Base-by-base conservation (phyloP, 1,140 invertebrate species). In the Aradophagus sp. region DNA sequence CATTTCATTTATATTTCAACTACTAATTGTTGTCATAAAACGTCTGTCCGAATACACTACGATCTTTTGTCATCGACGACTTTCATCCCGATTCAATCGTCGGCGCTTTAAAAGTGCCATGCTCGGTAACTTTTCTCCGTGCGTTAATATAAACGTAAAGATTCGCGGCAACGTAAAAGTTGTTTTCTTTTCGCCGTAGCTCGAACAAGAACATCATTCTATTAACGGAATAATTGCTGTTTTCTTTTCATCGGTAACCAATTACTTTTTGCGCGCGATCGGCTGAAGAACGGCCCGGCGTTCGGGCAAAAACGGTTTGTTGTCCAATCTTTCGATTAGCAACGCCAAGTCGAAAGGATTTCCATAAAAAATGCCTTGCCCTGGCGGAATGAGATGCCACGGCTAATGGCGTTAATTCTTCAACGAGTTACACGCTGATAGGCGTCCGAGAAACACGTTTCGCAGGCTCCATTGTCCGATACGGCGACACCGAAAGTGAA, bases 321-420 rank as follows among this genome's bases (percentile, higher is more conserved):
- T 65, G 31, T 74, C 38, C 63, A 74, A 72, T 67, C 61, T 72
- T 58, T 59, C 45, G 38, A 74, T 74, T 74, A 76, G 72, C 45
- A 67, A 67, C 59, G 74, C 42, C 45, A 36, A 56, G 53, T 66
- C 53, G 53, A 65, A 42, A 27, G 26, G 36, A 34, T 44, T 42
- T 32, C 31, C 14, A 26, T 62, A 42, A 58, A 69, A 71, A 76
- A 69, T 44, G n/a, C n/a, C n/a, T n/a, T 13, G 4, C 19, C 32
- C n/a, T 50, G 15, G 34, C 34, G 32, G 61, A 59, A 50, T 56
- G 63, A 66, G 53, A 69, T 61, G 48, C 52, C 48, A 56, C 53
- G 61, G 68, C 68, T 80, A 78, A 80, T 80, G 69, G 76, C 69
- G 68, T 78, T 77, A 80, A 79, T 79, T 75, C 74, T 78, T 72